Evolutionary conservation across 1,140 invertebrate species (phyloP).

Genomic region (Asbolus verrucosus): DNA sequence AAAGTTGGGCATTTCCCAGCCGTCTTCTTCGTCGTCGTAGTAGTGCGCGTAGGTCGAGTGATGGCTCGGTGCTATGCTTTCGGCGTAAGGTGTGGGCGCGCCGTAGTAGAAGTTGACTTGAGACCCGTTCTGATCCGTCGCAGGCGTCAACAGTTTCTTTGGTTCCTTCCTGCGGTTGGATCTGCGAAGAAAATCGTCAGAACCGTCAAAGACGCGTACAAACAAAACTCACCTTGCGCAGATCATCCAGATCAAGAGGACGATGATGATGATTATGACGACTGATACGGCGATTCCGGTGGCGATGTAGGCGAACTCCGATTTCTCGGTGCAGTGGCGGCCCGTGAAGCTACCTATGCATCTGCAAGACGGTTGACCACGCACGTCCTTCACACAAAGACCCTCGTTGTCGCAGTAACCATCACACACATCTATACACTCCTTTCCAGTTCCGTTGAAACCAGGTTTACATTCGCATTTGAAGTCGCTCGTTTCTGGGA

Average conservation of each 20-base stretch:
- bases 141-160: slow-evolving; percentile 87
- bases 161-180: slow-evolving; percentile 86
- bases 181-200: slow-evolving; percentile 65
- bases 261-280: slow-evolving; percentile 91
- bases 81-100: slow-evolving; percentile 90
- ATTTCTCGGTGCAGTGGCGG: slow-evolving; percentile 90
- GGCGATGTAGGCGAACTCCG: slow-evolving; percentile 94
- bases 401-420: slow-evolving; percentile 93
- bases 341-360: slow-evolving; percentile 94
- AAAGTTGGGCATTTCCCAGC: slow-evolving; percentile 98
- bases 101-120: slow-evolving; percentile 98
- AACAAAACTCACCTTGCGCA: slow-evolving; percentile 79
- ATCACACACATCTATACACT: slow-evolving; percentile 88
- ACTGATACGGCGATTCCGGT: slow-evolving; percentile 92
- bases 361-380: slow-evolving; percentile 86
- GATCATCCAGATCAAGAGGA: slow-evolving; percentile 96
- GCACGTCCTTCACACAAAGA: slow-evolving; percentile 86
- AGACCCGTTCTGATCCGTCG: slow-evolving; percentile 88
- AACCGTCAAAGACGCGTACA: not conserved
- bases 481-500: slow-evolving; percentile 87
- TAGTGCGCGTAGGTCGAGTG: slow-evolving; percentile 96
- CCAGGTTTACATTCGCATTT: slow-evolving; percentile 95
- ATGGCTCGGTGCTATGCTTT: slow-evolving; percentile 94
- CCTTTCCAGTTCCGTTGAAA: slow-evolving; percentile 89
- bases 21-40: slow-evolving; percentile 94